Percentiles rank a stretch among this genome's conserved stretches.
These are phyloP conservation scores for Tridacna crocea DNA, from an alignment of 2,888 invertebrate species.

Conservation along the genomic window DNA sequence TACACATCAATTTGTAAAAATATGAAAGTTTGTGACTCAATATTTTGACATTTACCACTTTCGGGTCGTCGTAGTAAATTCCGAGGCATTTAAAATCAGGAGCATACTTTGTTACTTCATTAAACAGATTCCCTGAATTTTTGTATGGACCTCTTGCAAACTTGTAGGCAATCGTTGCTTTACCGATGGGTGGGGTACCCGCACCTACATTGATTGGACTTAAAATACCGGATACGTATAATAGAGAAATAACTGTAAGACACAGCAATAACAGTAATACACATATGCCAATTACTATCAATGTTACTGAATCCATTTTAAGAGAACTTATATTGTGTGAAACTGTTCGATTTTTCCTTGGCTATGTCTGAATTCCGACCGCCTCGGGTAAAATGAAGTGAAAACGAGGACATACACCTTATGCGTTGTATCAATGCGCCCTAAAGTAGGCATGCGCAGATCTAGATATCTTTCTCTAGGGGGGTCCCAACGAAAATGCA, in stretches of 20 bases:
- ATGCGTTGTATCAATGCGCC: no score
- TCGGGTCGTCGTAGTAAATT: slow-evolving; percentile 85
- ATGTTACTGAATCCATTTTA: slow-evolving; percentile 69
- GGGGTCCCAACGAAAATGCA: no score
- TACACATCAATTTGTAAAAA: no score
- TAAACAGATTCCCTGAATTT: slow-evolving; percentile 83
- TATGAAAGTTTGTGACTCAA: no score
- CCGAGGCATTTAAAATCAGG: slow-evolving; percentile 83
- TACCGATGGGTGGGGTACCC: slow-evolving; percentile 81
- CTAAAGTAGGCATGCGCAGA: no score
- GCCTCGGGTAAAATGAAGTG: no score
- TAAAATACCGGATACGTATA: slow-evolving; percentile 83
- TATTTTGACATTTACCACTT: slow-evolving; percentile 75
- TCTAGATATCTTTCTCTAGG: no score
- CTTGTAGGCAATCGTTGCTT: slow-evolving; percentile 83
- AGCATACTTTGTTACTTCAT: slow-evolving; percentile 82
- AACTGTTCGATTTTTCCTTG: no score
- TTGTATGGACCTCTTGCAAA: slow-evolving; percentile 84
- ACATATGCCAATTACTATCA: slow-evolving; percentile 73
- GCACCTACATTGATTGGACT: slow-evolving; percentile 81
- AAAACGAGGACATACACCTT: no score
- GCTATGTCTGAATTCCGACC: no score
- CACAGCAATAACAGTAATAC: slow-evolving; percentile 75
- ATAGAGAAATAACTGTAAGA: slow-evolving; percentile 73
- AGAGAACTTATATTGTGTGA: no score